These are phyloP conservation scores for Nansenia antarctica DNA, from an alignment of 2,113 vertebrate genomes.

Conservation along the genomic window DNA sequence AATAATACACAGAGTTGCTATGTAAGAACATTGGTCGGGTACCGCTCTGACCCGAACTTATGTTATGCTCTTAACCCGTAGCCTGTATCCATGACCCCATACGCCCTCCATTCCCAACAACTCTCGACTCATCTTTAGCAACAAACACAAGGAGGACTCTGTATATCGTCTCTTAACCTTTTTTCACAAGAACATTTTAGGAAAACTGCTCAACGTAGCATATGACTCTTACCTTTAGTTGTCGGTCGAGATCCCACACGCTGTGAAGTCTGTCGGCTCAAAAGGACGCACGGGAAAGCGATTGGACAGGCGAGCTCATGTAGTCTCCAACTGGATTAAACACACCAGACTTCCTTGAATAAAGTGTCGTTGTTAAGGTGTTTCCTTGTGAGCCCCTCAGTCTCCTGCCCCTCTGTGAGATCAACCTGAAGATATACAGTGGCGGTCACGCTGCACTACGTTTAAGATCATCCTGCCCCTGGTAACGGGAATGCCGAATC, in stretches of 20 bases:
- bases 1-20: background rate
- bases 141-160: background rate
- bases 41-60: background rate
- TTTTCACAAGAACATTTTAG: background rate
- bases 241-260: background rate
- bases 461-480: background rate
- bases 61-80: background rate
- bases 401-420: background rate
- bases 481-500: constrained; percentile 34
- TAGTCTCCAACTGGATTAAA: background rate
- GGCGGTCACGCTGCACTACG: background rate
- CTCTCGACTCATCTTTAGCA: background rate
- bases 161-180: background rate
- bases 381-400: background rate
- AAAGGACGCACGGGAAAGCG: background rate
- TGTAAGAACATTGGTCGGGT: background rate
- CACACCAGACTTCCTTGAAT: background rate
- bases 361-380: background rate
- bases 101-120: background rate
- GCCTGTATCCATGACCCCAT: background rate
- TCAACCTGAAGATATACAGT: too few species aligned
- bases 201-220: background rate
- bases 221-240: too few species aligned
- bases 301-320: background rate
- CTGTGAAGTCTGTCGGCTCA: background rate